Conservation (phyloP, 2,797 vertebrate genomes). For the Eospalax fontanierii region DNA sequence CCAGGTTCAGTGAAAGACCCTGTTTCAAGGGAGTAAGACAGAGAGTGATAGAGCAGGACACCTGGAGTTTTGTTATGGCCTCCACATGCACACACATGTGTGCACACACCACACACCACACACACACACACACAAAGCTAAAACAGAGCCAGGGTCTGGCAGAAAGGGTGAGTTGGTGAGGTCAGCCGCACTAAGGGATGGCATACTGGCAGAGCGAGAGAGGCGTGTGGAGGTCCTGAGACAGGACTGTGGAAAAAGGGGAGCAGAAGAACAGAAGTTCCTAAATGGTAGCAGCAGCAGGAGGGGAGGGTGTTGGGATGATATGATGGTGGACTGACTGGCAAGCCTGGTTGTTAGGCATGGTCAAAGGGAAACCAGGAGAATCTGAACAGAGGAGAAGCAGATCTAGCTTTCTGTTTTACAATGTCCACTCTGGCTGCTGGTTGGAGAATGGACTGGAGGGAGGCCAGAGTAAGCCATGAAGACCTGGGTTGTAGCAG, state of each 20-base stretch:
- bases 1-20: background rate
- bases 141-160: background rate
- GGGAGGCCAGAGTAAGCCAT: background rate
- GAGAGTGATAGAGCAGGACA: background rate
- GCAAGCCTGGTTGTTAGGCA: accelerated
- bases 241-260: background rate
- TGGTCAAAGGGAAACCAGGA: background rate
- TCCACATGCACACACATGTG: background rate
- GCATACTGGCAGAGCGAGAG: background rate
- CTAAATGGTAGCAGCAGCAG: background rate
- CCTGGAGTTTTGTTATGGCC: background rate
- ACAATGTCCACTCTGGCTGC: background rate
- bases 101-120: background rate
- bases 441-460: background rate
- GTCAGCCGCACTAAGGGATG: background rate
- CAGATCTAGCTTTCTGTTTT: background rate
- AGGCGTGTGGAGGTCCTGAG: background rate
- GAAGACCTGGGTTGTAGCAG: background rate
- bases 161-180: background rate
- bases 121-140: background rate
- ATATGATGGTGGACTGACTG: background rate
- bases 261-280: background rate
- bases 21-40: background rate
- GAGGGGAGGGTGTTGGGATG: background rate
- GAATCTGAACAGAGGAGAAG: background rate